phyloP scores from a whole-genome alignment of 2,797 vertebrate genomes.

The Tapirus indicus region DNA sequence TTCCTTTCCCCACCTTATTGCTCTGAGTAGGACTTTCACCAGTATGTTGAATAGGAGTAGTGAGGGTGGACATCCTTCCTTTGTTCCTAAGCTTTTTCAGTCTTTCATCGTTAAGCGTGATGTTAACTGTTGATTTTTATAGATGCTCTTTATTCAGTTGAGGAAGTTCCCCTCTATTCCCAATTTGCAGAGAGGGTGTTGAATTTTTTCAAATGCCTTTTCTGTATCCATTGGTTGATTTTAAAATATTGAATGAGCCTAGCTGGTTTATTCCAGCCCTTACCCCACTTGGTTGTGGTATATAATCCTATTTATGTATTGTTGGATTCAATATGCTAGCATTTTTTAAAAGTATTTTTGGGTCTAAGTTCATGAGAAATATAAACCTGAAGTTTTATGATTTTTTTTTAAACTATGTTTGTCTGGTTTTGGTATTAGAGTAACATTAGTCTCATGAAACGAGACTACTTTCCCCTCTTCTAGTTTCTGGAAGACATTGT shows the following conservation, averaged over 20 bases:
- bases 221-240: background rate
- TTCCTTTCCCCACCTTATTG: background rate
- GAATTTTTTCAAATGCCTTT: background rate
- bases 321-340: background rate
- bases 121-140: background rate
- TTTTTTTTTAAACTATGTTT: background rate
- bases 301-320: background rate
- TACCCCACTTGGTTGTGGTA: background rate
- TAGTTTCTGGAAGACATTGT: background rate
- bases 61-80: background rate
- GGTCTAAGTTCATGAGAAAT: background rate
- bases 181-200: background rate
- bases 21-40: background rate
- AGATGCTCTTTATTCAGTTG: background rate
- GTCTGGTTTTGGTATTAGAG: background rate
- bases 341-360: background rate
- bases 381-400: background rate
- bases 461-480: background rate
- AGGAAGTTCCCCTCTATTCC: background rate
- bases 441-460: background rate
- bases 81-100: background rate
- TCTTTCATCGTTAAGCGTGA: background rate
- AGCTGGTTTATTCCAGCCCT: background rate
- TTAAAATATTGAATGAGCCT: background rate
- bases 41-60: background rate